Base-by-base conservation (phyloP, 2,113 vertebrate genomes). In the Aramus guarauna region DNA sequence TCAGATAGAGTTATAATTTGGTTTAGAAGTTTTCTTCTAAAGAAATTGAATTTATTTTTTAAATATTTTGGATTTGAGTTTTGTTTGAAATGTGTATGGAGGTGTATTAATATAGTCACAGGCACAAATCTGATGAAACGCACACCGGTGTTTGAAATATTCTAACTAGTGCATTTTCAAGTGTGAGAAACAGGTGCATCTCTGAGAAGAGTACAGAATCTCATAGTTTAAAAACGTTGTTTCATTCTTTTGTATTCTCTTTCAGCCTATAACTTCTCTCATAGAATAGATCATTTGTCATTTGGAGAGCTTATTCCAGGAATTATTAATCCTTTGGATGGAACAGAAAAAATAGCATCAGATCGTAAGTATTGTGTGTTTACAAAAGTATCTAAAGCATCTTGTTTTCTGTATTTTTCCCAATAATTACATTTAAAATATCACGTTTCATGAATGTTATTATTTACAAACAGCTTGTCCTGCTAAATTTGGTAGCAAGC, bases 251-350 rank as follows among this genome's bases (percentile, higher is more conserved):
- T 90, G 4, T 97, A 64, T 84, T 97, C 32, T 96, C 47, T 98
- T 94, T 63, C 97, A 99, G 99, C 98, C 55, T 99, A 99, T 95
- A 99, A 99, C 97, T 99, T 99, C 95, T 99, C 99, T 92, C 99
- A 99, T 43, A 99, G 99, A 93, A 99, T 99, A 97, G 99, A 99
- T 96, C 99, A 99, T 94, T 97, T 99, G 86, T 99, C 99, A 53
- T 99, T 99, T 94, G 99, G 99, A 93, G 99, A 99, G 79, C 98
- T 98, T 84, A 97, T 99, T 88, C 99, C 99, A 48, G 99, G 99
- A 92, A 98, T 99, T 83, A 99, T 99, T 97, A 99, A 99, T 97
- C 99, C 99, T 23, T 98, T 99, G 95, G 99, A 99, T 71, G 99
- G 99, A 95, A 99, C 99, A 30, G 99, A 99, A 98, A 99, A 99